phyloP scores from a whole-genome alignment of 2,888 invertebrate species.

The Dione vanillae region DNA sequence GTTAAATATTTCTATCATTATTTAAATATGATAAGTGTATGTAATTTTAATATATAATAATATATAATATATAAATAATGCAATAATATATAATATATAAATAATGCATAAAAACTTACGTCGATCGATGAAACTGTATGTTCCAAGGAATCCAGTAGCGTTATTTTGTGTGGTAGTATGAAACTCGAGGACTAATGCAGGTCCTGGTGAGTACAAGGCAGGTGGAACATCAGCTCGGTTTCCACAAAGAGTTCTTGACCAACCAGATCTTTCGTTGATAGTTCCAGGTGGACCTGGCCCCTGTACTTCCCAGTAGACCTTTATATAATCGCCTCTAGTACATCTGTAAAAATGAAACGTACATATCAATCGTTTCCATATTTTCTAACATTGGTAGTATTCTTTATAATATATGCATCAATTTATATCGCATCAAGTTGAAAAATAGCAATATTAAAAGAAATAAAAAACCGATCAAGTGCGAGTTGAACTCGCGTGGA shows the following conservation, averaged over 20 bases:
- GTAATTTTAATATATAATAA: background rate
- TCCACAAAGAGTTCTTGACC: slow-evolving; percentile 90
- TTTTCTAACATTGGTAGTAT: too few species aligned
- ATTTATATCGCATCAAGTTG: too few species aligned
- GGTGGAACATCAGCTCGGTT: slow-evolving; percentile 87
- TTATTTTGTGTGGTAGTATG: slow-evolving; percentile 85
- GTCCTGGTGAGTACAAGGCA: slow-evolving; percentile 90
- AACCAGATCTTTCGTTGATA: slow-evolving; percentile 90
- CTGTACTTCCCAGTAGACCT: slow-evolving; percentile 91
- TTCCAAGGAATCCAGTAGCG: slow-evolving; percentile 89
- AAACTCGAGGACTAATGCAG: slow-evolving; percentile 90
- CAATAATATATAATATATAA: too few species aligned
- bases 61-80: background rate
- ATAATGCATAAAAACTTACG: slow-evolving; percentile 80
- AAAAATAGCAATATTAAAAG: too few species aligned
- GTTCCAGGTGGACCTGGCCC: slow-evolving; percentile 87
- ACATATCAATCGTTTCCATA: too few species aligned
- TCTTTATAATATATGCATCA: too few species aligned
- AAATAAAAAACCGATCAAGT: too few species aligned
- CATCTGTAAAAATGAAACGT: slow-evolving; percentile 88
- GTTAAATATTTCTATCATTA: too few species aligned
- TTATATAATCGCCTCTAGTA: slow-evolving; percentile 89
- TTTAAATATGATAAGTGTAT: too few species aligned
- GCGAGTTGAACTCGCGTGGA: too few species aligned
- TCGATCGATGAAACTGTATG: slow-evolving; percentile 90